Percentiles rank a stretch among this genome's conserved stretches.
Conservation (phyloP, 2,797 vertebrate genomes). For the Cryptoprocta ferox region DNA sequence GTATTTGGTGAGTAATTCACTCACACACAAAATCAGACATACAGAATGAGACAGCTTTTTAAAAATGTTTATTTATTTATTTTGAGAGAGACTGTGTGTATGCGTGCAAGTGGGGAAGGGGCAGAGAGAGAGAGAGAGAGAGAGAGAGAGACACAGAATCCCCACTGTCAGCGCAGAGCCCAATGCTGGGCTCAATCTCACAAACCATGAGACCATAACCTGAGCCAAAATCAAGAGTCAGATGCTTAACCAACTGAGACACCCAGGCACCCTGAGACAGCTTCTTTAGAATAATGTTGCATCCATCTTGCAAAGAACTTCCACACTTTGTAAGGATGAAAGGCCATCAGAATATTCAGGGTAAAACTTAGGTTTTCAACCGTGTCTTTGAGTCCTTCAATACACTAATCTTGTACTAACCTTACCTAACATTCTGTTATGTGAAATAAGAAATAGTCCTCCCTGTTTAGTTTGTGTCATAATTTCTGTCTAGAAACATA, state of each 20-base stretch:
- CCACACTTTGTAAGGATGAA: background rate
- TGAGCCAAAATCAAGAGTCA: too few relatives aligned
- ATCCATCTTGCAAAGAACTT: background rate
- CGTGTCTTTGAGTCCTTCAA: background rate
- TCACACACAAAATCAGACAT: background rate
- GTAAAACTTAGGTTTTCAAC: background rate
- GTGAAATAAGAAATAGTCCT: background rate
- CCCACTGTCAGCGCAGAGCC: too few relatives aligned
- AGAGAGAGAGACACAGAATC: too few relatives aligned
- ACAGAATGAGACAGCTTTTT: background rate
- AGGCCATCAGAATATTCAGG: background rate
- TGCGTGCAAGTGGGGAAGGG: too few relatives aligned
- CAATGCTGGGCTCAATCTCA: too few relatives aligned
- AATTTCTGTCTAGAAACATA: background rate
- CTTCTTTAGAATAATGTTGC: background rate
- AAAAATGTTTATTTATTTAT: background rate
- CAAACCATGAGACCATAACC: too few relatives aligned
- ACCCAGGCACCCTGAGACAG: background rate
- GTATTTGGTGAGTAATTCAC: background rate
- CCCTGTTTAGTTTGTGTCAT: background rate
- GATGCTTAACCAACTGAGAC: too few relatives aligned
- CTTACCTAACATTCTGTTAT: background rate
- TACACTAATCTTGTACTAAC: background rate
- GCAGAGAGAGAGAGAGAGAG: too few relatives aligned
- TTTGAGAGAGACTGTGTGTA: too few relatives aligned